These are phyloP conservation scores for Adela reaumurella DNA, from an alignment of 2,888 invertebrate species.

Conservation along the genomic window DNA sequence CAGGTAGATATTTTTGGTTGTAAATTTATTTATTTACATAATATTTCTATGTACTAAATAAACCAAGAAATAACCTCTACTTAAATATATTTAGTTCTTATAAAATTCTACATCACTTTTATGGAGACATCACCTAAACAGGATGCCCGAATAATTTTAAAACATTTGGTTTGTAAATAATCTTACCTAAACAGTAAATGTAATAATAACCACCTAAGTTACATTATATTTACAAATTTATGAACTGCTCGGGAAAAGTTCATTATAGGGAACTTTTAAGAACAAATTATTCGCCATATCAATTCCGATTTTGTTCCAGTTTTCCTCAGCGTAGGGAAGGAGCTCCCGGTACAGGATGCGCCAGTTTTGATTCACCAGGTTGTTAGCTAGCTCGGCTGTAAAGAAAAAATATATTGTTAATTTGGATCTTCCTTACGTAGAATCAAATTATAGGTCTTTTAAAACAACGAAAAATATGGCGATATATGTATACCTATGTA, in stretches of 20 bases:
- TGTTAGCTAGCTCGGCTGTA: conserved; percentile 52
- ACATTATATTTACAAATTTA: too few species aligned
- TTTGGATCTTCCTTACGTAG: background rate
- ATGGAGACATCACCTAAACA: too few species aligned
- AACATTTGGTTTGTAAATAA: too few species aligned
- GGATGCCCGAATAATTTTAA: too few species aligned
- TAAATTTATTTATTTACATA: too few species aligned
- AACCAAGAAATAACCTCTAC: too few species aligned
- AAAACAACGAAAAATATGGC: background rate
- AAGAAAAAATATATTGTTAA: conserved; percentile 13
- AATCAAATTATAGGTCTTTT: background rate
- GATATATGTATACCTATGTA: too few species aligned
- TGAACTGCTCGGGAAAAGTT: conserved; percentile 21
- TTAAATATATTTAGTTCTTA: background rate
- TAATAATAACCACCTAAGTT: too few species aligned
- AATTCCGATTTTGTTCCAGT: conserved; percentile 53
- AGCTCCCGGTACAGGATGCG: conserved; percentile 52
- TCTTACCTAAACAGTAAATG: too few species aligned
- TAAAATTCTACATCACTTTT: too few species aligned
- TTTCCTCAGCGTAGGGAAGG: conserved; percentile 49
- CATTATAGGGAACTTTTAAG: conserved; percentile 48
- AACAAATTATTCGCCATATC: conserved; percentile 52
- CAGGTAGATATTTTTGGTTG: too few species aligned
- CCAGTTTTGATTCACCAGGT: conserved; percentile 61
- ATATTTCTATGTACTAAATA: too few species aligned